Percentiles rank a stretch among this genome's conserved stretches.
Conservation (phyloP, 2,113 vertebrate genomes). For the Dasypus novemcinctus region DNA sequence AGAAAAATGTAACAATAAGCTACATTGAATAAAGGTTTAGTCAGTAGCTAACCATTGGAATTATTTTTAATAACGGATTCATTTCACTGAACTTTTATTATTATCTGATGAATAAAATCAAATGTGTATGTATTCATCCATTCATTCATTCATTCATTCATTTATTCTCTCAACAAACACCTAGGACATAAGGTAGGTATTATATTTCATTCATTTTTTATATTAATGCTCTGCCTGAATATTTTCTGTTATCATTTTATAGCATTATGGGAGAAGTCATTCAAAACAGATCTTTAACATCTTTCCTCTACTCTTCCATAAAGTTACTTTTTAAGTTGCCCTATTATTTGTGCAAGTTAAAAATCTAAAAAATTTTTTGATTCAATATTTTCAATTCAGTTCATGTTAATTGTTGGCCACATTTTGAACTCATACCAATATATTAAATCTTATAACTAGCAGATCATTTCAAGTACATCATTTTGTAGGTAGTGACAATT, state of each 20-base stretch:
- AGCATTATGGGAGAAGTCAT: not conserved
- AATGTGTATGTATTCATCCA: not conserved
- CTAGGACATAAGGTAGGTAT: not conserved
- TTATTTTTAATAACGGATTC: not conserved
- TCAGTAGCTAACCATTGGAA: not conserved
- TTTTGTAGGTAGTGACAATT: slow-evolving; percentile 34
- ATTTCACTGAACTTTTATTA: slow-evolving; percentile 33
- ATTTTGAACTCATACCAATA: slow-evolving; percentile 16
- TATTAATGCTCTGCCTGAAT: not conserved
- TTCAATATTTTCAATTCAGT: slow-evolving; percentile 33
- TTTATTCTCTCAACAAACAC: not conserved
- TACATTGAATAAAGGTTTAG: not conserved
- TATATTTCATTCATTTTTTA: slow-evolving; percentile 25
- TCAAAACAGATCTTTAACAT: not conserved
- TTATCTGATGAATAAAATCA: slow-evolving; percentile 39
- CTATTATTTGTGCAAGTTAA: slow-evolving; percentile 26
- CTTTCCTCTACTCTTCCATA: not conserved
- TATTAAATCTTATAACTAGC: slow-evolving; percentile 48
- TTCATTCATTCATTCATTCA: not conserved
- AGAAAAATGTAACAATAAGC: slow-evolving; percentile 28
- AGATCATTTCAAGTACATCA: slow-evolving; percentile 22
- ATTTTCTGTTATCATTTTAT: not conserved
- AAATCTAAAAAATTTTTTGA: not conserved
- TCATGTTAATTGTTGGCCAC: not conserved
- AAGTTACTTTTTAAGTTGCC: slow-evolving; percentile 18